Evolutionary conservation across 2,113 vertebrate genomes (phyloP).

Genomic region (Megaleporinus macrocephalus): DNA sequence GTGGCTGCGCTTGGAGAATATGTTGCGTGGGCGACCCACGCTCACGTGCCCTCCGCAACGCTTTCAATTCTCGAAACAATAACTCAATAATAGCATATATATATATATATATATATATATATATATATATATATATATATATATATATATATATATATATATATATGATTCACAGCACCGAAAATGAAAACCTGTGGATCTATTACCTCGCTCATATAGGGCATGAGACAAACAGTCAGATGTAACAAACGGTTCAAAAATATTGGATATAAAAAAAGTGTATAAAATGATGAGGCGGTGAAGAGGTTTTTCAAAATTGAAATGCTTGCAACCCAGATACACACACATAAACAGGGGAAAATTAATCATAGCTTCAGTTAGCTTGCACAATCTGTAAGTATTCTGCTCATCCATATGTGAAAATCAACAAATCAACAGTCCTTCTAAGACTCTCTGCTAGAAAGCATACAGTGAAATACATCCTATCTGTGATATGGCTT

Average conservation of each 20-base stretch:
- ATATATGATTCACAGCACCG: slow-evolving; percentile 11
- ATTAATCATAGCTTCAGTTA: background rate
- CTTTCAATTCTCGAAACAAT: slow-evolving; percentile 25
- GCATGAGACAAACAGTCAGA: slow-evolving; percentile 44
- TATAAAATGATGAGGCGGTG: background rate
- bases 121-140: background rate
- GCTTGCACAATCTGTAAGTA: too few relatives aligned
- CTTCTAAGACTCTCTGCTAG: background rate
- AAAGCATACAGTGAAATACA: slow-evolving; percentile 10
- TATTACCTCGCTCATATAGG: slow-evolving; percentile 33
- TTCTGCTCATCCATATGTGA: too few relatives aligned
- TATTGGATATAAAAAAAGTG: background rate
- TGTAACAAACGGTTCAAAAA: slow-evolving; percentile 37
- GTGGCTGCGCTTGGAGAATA: slow-evolving; percentile 70
- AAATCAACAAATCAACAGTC: too few relatives aligned
- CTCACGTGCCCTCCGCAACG: slow-evolving; percentile 40
- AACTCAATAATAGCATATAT: slow-evolving; percentile 40
- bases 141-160: slow-evolving; percentile 17
- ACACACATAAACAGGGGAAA: background rate
- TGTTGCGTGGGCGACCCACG: slow-evolving; percentile 64
- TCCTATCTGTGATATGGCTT: slow-evolving; percentile 46
- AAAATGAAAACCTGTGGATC: slow-evolving; percentile 42
- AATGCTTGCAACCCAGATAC: background rate
- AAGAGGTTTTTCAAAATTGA: background rate
- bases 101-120: background rate